These are phyloP conservation scores for Dendrocincla fuliginosa DNA, from an alignment of 2,797 vertebrate genomes.

Conservation along the genomic window DNA sequence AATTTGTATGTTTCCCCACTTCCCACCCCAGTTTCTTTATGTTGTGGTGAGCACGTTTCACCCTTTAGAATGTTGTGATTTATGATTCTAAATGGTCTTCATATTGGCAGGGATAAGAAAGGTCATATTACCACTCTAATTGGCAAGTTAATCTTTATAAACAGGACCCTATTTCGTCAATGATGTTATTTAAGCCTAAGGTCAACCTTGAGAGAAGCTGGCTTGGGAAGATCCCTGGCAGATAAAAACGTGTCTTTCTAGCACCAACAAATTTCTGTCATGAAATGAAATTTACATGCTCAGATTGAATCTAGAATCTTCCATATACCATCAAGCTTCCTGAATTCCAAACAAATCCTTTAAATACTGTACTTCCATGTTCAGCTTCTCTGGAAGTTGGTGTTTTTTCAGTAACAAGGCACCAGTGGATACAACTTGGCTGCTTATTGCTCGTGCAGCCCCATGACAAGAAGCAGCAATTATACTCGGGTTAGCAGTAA, in stretches of 20 bases:
- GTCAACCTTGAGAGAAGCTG: not conserved
- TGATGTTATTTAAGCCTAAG: constrained; percentile 52
- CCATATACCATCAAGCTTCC: not conserved
- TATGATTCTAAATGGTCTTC: not conserved
- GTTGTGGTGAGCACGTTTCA: not conserved
- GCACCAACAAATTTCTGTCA: not conserved
- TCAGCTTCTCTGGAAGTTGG: not conserved
- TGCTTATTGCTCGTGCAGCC: not conserved
- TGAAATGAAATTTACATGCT: not conserved
- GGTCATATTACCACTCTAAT: not conserved
- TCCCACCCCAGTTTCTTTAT: not conserved
- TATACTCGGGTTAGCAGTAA: not conserved
- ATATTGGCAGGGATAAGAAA: not conserved
- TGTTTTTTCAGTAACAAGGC: not conserved
- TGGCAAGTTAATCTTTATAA: not conserved
- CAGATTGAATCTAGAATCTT: not conserved
- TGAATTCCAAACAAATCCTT: not conserved
- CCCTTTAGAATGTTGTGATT: not conserved
- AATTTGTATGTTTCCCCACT: not conserved
- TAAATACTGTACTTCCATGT: not conserved
- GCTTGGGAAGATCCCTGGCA: not conserved
- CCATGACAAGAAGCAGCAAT: not conserved
- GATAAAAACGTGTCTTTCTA: not conserved
- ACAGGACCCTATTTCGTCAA: not conserved
- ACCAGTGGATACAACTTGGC: not conserved